Percentiles rank a stretch among this genome's conserved stretches.
Conservation (phyloP, 2,888 invertebrate species). For the Polydrusus pterygomalis region DNA sequence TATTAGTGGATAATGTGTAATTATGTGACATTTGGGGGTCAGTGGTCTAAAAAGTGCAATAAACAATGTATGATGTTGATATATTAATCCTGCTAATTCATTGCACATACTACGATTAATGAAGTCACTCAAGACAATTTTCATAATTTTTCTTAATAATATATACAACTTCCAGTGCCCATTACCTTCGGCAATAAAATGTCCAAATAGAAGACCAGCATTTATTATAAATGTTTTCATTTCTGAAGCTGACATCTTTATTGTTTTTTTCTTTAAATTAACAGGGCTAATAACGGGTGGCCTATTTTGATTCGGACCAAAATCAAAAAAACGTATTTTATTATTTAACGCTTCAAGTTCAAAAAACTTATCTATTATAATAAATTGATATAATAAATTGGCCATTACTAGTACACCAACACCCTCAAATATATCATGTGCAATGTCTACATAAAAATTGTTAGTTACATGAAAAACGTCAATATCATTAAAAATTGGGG, state of each 20-base stretch:
- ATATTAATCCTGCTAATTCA: slow-evolving; percentile 33
- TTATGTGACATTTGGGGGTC: background rate
- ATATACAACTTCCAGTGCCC: slow-evolving; percentile 48
- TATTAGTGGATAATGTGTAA: slow-evolving; percentile 15
- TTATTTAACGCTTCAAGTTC: slow-evolving; percentile 45
- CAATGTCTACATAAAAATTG: slow-evolving; percentile 15
- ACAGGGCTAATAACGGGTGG: slow-evolving; percentile 43
- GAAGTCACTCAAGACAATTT: slow-evolving; percentile 39
- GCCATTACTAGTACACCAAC: slow-evolving; percentile 38
- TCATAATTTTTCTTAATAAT: slow-evolving; percentile 38
- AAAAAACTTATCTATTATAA: slow-evolving; percentile 36
- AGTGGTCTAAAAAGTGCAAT: slow-evolving; percentile 22
- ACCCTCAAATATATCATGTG: slow-evolving; percentile 51
- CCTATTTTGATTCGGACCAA: slow-evolving; percentile 37
- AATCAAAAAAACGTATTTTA: slow-evolving; percentile 38
- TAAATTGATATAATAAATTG: slow-evolving; percentile 29
- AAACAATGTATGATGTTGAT: slow-evolving; percentile 47
- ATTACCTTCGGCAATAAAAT: slow-evolving; percentile 39
- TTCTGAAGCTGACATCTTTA: slow-evolving; percentile 53
- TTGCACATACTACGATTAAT: slow-evolving; percentile 12
- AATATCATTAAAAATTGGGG: slow-evolving; percentile 20
- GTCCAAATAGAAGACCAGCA: slow-evolving; percentile 43
- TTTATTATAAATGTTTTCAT: slow-evolving; percentile 46
- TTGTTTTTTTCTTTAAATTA: slow-evolving; percentile 44
- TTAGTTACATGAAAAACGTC: slow-evolving; percentile 9